These are phyloP conservation scores for Melikaiella ostensackeni DNA, from an alignment of 2,888 invertebrate genomes.

Conservation along the genomic window DNA sequence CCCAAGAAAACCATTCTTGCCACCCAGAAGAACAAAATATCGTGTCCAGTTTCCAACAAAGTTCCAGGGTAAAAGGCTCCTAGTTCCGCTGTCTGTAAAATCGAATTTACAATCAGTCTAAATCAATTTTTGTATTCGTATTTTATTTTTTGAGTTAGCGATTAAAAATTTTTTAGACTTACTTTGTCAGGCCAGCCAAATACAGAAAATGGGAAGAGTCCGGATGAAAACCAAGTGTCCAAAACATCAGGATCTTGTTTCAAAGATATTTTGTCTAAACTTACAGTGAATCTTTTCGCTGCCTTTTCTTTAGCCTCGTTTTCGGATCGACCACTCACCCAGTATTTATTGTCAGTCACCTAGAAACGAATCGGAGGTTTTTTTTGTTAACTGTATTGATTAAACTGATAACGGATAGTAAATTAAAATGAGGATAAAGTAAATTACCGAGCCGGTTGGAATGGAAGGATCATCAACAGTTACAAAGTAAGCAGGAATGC, in stretches of 20 bases:
- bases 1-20: slow-evolving; percentile 99
- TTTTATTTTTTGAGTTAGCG: slow-evolving; percentile 5
- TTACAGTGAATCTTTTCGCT: slow-evolving; percentile 82
- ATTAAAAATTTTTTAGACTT: slow-evolving; percentile 38
- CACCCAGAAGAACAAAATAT: slow-evolving; percentile 99
- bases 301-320: slow-evolving; percentile 91
- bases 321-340: slow-evolving; percentile 80
- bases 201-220: slow-evolving; percentile 96
- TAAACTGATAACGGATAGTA: too few species aligned
- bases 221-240: slow-evolving; percentile 99
- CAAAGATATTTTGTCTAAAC: slow-evolving; percentile 80
- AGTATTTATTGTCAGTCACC: slow-evolving; percentile 78
- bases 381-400: neutral
- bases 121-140: neutral
- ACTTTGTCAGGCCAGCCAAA: slow-evolving; percentile 97
- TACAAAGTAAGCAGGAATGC: slow-evolving; percentile 95
- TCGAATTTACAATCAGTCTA: slow-evolving; percentile 17
- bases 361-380: slow-evolving; percentile 44
- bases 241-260: slow-evolving; percentile 96
- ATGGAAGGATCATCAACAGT: slow-evolving; percentile 77
- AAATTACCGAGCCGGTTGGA: slow-evolving; percentile 51
- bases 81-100: slow-evolving; percentile 81
- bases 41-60: slow-evolving; percentile 97
- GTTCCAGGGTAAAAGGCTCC: slow-evolving; percentile 94
- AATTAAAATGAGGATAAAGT: neutral